Evolutionary conservation across 2,888 invertebrate genomes (phyloP), one percentile per base, ranked within the genome.

Genomic region (Mythimna ferrago): DNA sequence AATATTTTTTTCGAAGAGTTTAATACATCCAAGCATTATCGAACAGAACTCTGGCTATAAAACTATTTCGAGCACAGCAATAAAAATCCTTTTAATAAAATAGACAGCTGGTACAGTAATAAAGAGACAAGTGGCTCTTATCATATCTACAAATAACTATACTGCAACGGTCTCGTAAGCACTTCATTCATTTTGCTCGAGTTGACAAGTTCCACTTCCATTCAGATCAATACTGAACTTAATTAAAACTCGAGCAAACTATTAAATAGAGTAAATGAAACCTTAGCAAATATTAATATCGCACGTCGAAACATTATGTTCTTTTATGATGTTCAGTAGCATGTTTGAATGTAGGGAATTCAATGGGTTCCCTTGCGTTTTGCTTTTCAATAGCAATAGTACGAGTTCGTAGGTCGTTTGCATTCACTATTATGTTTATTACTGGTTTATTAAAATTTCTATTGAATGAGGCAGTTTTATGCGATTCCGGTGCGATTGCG

Each of bases 241-340:
- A 78, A 82, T 78, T 82, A 82, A 78, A 78, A 78, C 82, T 82
- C 21, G 9, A 58, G 77, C 65, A 53, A 71, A 70, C 53, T 81
- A 58, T 48, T 57, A 57, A 81, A 66, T 69, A 44, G 56, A 56
- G 61, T 57, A 57, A 77, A 58, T 77, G 35, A 70, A 70, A 70
- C 53, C 51, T 38, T 65, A 44, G 77, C 77, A 78, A 78, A 81
- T 77, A 78, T 77, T 77, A 78, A 78, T 79, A 82, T 57, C 58
- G 58, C 26, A 54, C 58, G 54, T 66, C 54, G 57, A 72, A 78
- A 82, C 62, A 71, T 68, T 56, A 78, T 60, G 21, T 73, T 82
- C 67, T 73, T 79, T 80, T 56, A 82, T 79, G 26, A 53, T 54
- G 57, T 60, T 64, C 60, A 67, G 38, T 19, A 41, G 21, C 41